These are phyloP conservation scores for Elaphurus davidianus DNA, from an alignment of 2,113 vertebrate genomes.

Conservation along the genomic window DNA sequence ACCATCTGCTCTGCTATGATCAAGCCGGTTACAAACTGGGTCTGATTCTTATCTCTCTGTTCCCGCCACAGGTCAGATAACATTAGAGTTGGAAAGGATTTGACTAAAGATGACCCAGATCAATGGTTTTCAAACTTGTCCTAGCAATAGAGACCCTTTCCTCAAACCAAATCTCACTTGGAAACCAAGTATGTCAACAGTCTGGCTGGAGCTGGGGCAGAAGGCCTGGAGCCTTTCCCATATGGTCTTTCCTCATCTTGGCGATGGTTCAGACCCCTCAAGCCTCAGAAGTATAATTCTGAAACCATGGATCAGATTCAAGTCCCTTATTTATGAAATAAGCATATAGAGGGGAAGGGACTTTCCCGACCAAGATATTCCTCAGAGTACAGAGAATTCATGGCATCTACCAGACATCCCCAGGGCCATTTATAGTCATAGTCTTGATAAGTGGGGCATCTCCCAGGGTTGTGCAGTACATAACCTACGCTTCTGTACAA, in stretches of 20 bases:
- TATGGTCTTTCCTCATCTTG: background rate
- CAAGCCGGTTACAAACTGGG: background rate
- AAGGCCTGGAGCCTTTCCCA: background rate
- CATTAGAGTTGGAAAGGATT: background rate
- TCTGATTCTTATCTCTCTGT: background rate
- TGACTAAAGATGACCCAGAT: background rate
- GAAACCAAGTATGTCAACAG: background rate
- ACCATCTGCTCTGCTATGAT: background rate
- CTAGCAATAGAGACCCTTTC: background rate
- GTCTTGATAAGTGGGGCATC: background rate
- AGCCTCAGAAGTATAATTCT: background rate
- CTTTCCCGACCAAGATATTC: background rate
- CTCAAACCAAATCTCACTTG: background rate
- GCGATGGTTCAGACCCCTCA: background rate
- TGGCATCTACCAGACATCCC: background rate
- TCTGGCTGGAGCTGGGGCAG: background rate
- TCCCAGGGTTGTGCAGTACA: background rate
- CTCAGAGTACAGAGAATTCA: background rate
- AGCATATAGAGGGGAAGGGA: background rate
- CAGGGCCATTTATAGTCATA: background rate
- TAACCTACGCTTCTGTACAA: background rate
- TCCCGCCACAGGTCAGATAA: background rate
- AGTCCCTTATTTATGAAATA: constrained; percentile 14
- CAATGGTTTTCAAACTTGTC: background rate
- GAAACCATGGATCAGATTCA: background rate